phyloP scores from a whole-genome alignment of 2,113 vertebrate genomes.

The Antechinus stuartii region DNA sequence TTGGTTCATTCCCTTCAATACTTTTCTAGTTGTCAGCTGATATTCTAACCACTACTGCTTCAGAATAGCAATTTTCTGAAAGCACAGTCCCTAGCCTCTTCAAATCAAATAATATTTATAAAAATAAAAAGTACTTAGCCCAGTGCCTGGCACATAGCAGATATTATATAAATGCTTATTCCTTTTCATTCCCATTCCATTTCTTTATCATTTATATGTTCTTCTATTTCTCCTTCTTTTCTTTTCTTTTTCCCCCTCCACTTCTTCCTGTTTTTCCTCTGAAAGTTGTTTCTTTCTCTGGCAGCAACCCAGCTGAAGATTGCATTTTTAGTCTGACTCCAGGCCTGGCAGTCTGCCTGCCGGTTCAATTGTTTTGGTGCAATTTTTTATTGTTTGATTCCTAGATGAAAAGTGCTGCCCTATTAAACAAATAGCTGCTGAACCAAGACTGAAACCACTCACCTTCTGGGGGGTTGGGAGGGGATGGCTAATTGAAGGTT shows the following conservation, averaged over 20 bases:
- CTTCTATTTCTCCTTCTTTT: not conserved
- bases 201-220: not conserved
- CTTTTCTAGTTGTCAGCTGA: not conserved
- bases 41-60: not conserved
- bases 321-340: not conserved
- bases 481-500: not conserved
- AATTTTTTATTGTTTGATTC: slow-evolving; percentile 38
- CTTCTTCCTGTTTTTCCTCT: not conserved
- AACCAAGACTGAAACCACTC: slow-evolving; percentile 1
- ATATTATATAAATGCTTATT: not conserved
- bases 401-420: slow-evolving; percentile 59
- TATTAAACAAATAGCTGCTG: slow-evolving; percentile 30
- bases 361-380: slow-evolving; percentile 17
- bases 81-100: not conserved
- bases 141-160: not conserved
- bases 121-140: not conserved
- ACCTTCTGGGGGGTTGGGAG: not conserved
- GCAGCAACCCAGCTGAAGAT: slow-evolving; percentile 52
- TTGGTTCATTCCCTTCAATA: not conserved
- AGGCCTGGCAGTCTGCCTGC: not conserved
- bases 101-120: not conserved
- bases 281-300: not conserved
- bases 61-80: slow-evolving; percentile 31
- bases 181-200: not conserved
- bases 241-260: slow-evolving; percentile 14